A percentile compares a stretch with the other conserved stretches of the same genome.
Conservation (phyloP, 2,888 invertebrate genomes). For the Liodrosophila aerea region DNA sequence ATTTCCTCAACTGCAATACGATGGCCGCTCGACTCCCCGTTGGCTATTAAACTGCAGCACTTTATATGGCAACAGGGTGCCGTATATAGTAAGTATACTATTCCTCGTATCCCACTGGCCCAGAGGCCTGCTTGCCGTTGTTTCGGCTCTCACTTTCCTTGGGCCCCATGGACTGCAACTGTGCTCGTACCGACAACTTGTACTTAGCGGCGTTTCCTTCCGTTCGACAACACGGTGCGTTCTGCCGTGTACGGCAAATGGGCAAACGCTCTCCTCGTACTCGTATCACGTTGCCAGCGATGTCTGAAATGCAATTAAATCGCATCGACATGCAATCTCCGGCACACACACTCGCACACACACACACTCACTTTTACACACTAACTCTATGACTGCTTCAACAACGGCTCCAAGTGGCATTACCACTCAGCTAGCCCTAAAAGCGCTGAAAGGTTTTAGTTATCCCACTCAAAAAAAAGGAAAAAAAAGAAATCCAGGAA, state of each 20-base stretch:
- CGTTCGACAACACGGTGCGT: slow-evolving; percentile 53
- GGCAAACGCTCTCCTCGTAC: too few relatives aligned
- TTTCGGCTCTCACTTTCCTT: slow-evolving; percentile 47
- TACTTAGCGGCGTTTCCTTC: slow-evolving; percentile 73
- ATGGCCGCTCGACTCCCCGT: slow-evolving; percentile 39
- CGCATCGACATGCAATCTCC: slow-evolving; percentile 77
- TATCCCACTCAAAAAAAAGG: slow-evolving; percentile 13
- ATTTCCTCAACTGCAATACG: slow-evolving; percentile 14
- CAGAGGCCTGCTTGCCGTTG: slow-evolving; percentile 32
- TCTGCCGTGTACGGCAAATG: slow-evolving; percentile 29
- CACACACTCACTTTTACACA: slow-evolving; percentile 27
- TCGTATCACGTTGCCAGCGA: slow-evolving; percentile 66
- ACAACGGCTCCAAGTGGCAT: slow-evolving; percentile 22
- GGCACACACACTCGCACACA: slow-evolving; percentile 43
- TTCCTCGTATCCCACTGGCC: background rate
- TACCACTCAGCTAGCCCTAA: slow-evolving; percentile 43
- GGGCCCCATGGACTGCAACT: slow-evolving; percentile 18
- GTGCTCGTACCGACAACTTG: slow-evolving; percentile 51
- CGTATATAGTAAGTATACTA: background rate
- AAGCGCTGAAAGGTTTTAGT: slow-evolving; percentile 58
- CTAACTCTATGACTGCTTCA: slow-evolving; percentile 7
- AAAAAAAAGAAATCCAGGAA: too few relatives aligned
- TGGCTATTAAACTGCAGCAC: slow-evolving; percentile 65
- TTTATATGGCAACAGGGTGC: slow-evolving; percentile 28
- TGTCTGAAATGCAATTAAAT: slow-evolving; percentile 76